A percentile compares a stretch with the other conserved stretches of the same genome.
Evolutionary conservation across 2,888 invertebrate species (phyloP).

Genomic region (Diadegma fenestrale): DNA sequence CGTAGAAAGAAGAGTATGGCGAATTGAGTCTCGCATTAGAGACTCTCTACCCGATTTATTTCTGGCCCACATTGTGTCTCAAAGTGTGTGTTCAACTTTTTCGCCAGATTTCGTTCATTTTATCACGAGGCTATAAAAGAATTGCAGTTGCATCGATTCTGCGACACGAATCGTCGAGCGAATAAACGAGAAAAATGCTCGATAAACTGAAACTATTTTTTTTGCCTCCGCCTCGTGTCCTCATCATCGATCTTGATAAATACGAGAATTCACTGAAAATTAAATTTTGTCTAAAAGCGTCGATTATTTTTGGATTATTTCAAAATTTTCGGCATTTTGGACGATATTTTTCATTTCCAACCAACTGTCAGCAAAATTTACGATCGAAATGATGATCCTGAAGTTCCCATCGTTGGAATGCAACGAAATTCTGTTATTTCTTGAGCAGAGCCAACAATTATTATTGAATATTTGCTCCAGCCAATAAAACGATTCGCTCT

Average conservation of each 20-base stretch:
- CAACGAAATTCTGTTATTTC: too few relatives aligned
- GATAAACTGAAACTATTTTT: neutral
- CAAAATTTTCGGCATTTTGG: too few relatives aligned
- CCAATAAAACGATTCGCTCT: too few relatives aligned
- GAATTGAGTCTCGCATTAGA: conserved; percentile 57
- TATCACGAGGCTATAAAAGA: neutral
- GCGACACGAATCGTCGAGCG: neutral
- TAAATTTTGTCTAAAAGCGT: too few relatives aligned
- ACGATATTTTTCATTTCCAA: too few relatives aligned
- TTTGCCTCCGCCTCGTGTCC: neutral
- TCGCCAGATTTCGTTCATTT: neutral
- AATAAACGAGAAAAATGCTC: neutral
- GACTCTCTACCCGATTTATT: conserved; percentile 62
- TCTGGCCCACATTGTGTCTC: conserved; percentile 28
- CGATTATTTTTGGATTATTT: too few relatives aligned
- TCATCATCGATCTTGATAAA: neutral
- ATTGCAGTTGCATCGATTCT: neutral
- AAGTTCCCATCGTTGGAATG: too few relatives aligned
- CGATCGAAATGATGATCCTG: too few relatives aligned
- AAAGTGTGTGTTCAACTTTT: neutral
- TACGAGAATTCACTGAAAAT: too few relatives aligned
- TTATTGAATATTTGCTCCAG: too few relatives aligned
- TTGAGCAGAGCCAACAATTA: too few relatives aligned
- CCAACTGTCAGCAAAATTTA: too few relatives aligned
- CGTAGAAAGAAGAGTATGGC: conserved; percentile 58